Percentiles rank a stretch among this genome's conserved stretches.
These are phyloP conservation scores for Emydocephalus ijimae DNA, from an alignment of 2,113 vertebrate genomes.

Conservation along the genomic window DNA sequence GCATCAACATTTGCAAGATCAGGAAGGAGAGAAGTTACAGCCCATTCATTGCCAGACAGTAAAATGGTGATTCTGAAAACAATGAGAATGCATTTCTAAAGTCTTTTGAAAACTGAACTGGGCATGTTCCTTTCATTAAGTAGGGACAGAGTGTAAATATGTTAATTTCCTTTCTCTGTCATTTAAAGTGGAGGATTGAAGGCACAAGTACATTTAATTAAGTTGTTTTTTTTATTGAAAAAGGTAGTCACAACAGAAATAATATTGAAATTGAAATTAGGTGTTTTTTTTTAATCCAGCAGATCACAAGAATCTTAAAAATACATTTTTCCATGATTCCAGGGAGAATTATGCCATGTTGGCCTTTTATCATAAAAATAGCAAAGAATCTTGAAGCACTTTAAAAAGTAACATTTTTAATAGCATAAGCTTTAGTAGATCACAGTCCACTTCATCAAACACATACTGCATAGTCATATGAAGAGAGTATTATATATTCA, in stretches of 20 bases:
- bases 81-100: constrained; percentile 31
- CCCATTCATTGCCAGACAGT: constrained; percentile 20
- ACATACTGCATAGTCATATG: background rate
- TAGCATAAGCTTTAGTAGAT: background rate
- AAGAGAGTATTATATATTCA: background rate
- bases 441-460: background rate
- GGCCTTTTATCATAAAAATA: background rate
- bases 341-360: background rate
- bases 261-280: constrained; percentile 37
- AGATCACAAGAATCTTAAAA: constrained; percentile 14
- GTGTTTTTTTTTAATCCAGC: constrained; percentile 3
- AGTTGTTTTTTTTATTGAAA: constrained; percentile 54
- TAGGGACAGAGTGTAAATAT: constrained; percentile 55
- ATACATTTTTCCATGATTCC: constrained; percentile 21
- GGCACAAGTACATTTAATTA: constrained; percentile 51
- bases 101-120: constrained; percentile 26
- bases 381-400: background rate
- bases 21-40: constrained; percentile 35
- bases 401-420: background rate
- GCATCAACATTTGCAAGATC: constrained; percentile 53
- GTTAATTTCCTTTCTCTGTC: constrained; percentile 54
- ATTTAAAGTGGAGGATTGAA: constrained; percentile 48
- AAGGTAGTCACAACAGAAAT: constrained; percentile 16
- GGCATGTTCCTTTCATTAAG: constrained; percentile 63
- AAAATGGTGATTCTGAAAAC: constrained; percentile 37